Evolutionary conservation across 2,888 invertebrate genomes (phyloP), one percentile per base, ranked within the genome.

Genomic region (Ptychoptera contaminata): DNA sequence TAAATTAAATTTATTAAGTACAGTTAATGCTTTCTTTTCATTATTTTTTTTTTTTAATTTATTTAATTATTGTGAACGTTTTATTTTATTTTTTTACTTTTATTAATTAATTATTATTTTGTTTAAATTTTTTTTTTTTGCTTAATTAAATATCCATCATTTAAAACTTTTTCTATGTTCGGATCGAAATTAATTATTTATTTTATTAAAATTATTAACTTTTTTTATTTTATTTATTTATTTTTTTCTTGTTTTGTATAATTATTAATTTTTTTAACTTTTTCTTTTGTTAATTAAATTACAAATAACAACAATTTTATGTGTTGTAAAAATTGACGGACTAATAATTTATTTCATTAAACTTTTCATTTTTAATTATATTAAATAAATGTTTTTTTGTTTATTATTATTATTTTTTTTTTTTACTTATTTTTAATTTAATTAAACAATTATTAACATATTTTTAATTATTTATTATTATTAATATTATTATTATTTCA

Each of bases 241-340:
- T 32, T 32, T 32, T 32, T n/a, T 2, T 32, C 8, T 32, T n/a
- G 3, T 32, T 32, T n/a, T 32, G 6, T 30, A 6, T 32, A 9
- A 7, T 32, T 32, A 3, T 32, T n/a, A 23, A 10, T 39, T 39
- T 40, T 23, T 31, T 9, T 40, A 15, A 31, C 15, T n/a, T 31
- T 15, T 40, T 40, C 15, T 40, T 8, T 31, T 30, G 29, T 40
- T 40, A 40, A 31, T 31, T 40, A 31, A 43, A 16, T 32, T 38
- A 44, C 44, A 44, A 44, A 38, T 47, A 38, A 47, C 44, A 47
- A 42, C 44, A 44, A 44, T 44, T n/a, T 32, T 8, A 30, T 7
- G n/a, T 38, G 12, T 44, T 45, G 37, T 45, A 42, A 44, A 47
- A 47, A 47, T 44, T 44, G 47, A 47, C 44, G 44, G 47, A 47